Evolutionary conservation across 2,797 vertebrate species (phyloP).

Genomic region (Taenioides sp.): DNA sequence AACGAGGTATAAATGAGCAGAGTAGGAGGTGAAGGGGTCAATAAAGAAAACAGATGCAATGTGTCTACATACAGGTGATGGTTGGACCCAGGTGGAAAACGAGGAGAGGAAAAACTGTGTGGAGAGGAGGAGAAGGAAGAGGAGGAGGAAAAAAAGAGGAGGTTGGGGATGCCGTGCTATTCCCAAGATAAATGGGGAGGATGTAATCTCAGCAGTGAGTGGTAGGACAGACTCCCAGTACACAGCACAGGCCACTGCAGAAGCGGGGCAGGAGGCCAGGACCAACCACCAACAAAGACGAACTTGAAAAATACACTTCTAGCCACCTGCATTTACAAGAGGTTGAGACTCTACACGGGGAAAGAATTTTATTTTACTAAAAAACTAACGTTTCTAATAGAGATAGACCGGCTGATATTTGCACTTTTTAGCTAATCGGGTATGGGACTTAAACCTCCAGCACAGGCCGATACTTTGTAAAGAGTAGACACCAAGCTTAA

Average conservation of each 20-base stretch:
- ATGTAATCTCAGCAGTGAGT: slow-evolving; percentile 7
- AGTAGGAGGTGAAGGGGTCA: slow-evolving; percentile 8
- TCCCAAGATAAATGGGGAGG: slow-evolving; percentile 1
- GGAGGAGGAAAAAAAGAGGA: background rate
- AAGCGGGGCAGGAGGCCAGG: background rate
- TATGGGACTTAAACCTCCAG: too few relatives aligned
- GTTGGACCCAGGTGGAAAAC: slow-evolving; percentile 10
- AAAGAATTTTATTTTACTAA: background rate
- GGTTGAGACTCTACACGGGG: background rate
- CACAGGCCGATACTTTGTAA: too few relatives aligned
- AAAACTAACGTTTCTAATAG: too few relatives aligned
- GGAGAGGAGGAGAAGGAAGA: background rate
- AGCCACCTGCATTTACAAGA: background rate
- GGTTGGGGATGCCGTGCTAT: background rate
- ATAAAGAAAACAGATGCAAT: background rate
- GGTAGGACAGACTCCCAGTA: background rate
- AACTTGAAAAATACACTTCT: background rate
- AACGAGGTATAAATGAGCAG: slow-evolving; percentile 18
- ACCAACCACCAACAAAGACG: slow-evolving; percentile 9
- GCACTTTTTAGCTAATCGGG: too few relatives aligned
- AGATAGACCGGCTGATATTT: too few relatives aligned
- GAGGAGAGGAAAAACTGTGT: too few relatives aligned
- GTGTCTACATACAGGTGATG: background rate
- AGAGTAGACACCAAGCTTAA: too few relatives aligned
- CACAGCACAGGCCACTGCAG: slow-evolving; percentile 1